Conservation (phyloP, 2,888 invertebrate genomes). For the Diachrysia chrysitis region DNA sequence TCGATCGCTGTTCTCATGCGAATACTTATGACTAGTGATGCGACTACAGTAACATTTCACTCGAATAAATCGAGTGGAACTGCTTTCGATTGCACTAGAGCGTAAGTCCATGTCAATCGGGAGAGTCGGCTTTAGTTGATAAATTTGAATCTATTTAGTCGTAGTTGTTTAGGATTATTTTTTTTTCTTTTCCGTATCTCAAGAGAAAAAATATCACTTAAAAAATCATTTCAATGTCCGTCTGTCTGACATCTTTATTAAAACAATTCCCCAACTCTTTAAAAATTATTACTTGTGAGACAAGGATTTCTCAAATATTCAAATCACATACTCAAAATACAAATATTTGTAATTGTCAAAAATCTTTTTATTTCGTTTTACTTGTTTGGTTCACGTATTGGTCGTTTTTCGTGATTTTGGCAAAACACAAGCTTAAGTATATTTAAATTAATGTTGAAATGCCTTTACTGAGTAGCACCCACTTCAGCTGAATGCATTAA, state of each 20-base stretch:
- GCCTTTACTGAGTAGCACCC: slow-evolving; percentile 1
- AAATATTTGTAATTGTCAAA: too few species aligned
- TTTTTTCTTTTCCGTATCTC: too few species aligned
- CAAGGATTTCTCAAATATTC: too few species aligned
- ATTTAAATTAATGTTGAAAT: background rate
- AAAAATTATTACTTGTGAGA: too few species aligned
- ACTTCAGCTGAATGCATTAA: slow-evolving; percentile 42
- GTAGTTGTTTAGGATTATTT: background rate
- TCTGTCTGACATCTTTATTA: too few species aligned
- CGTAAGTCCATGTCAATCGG: slow-evolving; percentile 2
- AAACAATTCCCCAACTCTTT: too few species aligned
- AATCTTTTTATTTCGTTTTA: background rate
- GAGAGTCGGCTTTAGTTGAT: background rate
- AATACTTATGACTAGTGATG: slow-evolving; percentile 10
- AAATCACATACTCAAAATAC: too few species aligned
- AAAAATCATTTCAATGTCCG: too few species aligned
- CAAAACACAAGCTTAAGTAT: background rate
- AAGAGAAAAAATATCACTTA: too few species aligned
- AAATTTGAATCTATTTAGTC: background rate
- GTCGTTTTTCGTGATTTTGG: background rate
- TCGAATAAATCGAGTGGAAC: slow-evolving; percentile 7
- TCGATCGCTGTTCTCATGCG: slow-evolving; percentile 5
- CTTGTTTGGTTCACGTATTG: background rate
- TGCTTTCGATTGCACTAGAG: slow-evolving; percentile 7
- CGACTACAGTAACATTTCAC: slow-evolving; percentile 7